Conservation (phyloP, 2,888 invertebrate genomes). For the Chorisops tibialis region DNA sequence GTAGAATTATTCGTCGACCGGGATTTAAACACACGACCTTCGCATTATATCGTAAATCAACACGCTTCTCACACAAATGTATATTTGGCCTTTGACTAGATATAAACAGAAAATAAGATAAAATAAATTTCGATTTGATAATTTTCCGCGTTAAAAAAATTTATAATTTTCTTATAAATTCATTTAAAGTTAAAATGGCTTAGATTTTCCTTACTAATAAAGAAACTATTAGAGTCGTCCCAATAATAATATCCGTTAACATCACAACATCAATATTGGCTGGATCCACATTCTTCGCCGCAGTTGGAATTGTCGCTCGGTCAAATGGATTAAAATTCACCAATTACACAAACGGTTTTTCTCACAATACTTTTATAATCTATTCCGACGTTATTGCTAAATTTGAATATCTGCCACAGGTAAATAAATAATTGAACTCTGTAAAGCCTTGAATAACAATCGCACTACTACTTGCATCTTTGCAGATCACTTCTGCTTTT, state of each 20-base stretch:
- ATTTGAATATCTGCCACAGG: conserved; percentile 8
- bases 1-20: no score
- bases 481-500: conserved; percentile 6
- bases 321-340: background rate
- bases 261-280: background rate
- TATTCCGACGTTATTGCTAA: background rate
- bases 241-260: background rate
- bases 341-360: background rate
- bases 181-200: no score
- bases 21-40: no score
- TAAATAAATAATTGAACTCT: background rate
- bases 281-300: background rate
- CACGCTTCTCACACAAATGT: no score
- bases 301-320: background rate
- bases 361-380: background rate
- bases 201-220: no score
- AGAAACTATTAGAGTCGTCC: conserved; percentile 9
- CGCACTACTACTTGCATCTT: background rate
- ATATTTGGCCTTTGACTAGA: no score
- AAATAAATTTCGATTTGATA: no score
- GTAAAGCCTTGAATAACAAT: no score
- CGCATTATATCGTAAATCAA: no score
- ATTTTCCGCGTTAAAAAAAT: no score
- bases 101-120: no score
- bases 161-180: no score